Evolutionary conservation across 2,888 invertebrate species (phyloP), one percentile per base, ranked within the genome.

Genomic region (Luperina nickerlii): DNA sequence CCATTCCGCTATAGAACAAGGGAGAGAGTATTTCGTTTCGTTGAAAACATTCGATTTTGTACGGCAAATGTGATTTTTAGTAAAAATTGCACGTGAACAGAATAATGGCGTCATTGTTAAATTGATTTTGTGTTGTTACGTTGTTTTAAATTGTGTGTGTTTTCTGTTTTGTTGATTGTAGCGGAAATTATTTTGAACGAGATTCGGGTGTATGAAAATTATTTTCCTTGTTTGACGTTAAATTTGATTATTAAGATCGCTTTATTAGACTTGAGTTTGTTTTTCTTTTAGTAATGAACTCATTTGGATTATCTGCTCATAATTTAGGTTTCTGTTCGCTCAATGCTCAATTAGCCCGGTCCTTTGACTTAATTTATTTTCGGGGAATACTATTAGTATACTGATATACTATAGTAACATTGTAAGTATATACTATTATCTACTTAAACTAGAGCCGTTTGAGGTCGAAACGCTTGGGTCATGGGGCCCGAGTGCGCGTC

Each of bases 1-100:
- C 85, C 84, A 86, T 90, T 85, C 76, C 83, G 79, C 75, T 84
- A 81, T 76, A 83, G 76, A 84, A 89, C 81, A 84, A 72, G 72
- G 51, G 42, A 81, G 48, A 54, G 70, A 78, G 66, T 82, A 77
- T 79, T 90, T 74, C 79, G 77, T 82, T 78, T 79, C 79, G 87
- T 84, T 83, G 87, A 87, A 82, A 82, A 54, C 85, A 85, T 80
- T 82, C 74, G 73, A 88, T 89, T 84, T 76, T 81, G 70, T 72
- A 13, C 66, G 11, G 79, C 38, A 81, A 86, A 82, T 89, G 88
- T 78, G 86, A 84, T 84, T 90, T 81, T 87, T 81, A 42, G 78
- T 68, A 74, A 76, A 85, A 85, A 83, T 66, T 79, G 54, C 66
- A 77, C 74, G 68, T 48, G 74, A 20, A 51, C 45, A 9, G 62